phyloP scores from a whole-genome alignment of 2,888 invertebrate species.

The Rhagonycha fulva region DNA sequence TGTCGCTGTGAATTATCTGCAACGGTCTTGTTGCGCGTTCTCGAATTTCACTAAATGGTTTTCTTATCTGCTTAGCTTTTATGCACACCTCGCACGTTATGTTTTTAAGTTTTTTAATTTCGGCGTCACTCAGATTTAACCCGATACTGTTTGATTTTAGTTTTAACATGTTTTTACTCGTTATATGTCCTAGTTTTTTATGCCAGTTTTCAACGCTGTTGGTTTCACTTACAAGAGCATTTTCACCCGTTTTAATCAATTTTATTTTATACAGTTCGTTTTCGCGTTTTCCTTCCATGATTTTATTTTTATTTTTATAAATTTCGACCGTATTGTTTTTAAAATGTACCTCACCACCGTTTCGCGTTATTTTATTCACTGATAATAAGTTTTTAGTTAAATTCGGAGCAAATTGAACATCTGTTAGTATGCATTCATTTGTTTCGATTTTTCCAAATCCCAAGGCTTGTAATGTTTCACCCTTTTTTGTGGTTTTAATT shows the following conservation, averaged over 20 bases:
- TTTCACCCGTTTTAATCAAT: neutral
- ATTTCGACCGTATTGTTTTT: too few species aligned
- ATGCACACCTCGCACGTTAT: neutral
- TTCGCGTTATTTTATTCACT: neutral
- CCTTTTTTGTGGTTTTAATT: neutral
- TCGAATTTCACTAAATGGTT: neutral
- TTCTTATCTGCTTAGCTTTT: neutral
- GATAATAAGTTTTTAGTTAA: neutral
- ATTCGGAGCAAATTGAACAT: neutral
- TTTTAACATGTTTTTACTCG: neutral
- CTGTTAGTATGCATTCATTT: neutral
- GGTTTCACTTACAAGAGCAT: neutral
- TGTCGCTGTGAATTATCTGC: constrained; percentile 42
- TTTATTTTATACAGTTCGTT: neutral
- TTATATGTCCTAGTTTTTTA: neutral
- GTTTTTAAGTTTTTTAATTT: too few species aligned
- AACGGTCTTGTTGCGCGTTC: constrained; percentile 39
- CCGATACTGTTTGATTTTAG: neutral
- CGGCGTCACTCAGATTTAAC: neutral
- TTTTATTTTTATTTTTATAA: neutral
- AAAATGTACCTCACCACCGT: too few species aligned
- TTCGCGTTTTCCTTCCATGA: neutral
- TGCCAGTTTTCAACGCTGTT: neutral
- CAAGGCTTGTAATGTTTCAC: neutral
- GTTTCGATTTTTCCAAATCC: neutral